Conservation (phyloP, 30 jellyfish, hydroid and myxozoan genomes). For the Aurelia coerulea region DNA sequence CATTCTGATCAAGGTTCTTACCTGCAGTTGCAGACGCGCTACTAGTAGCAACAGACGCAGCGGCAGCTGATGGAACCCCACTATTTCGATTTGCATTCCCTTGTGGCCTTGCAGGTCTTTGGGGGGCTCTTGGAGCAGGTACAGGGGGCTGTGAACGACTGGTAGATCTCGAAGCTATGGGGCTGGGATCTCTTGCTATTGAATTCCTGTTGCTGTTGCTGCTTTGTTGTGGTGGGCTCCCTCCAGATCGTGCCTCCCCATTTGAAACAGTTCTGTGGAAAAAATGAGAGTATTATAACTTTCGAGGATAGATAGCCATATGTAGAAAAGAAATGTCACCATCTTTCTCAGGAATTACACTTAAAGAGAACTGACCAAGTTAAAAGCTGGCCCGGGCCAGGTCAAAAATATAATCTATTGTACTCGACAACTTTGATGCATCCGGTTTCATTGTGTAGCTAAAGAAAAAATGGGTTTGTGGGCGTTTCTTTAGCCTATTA, state of each 20-base stretch:
- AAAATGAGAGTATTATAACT: not conserved
- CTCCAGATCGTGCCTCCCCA: slow-evolving; percentile 35
- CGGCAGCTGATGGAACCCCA: slow-evolving; percentile 19
- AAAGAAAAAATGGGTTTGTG: too few relatives aligned
- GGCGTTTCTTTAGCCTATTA: too few relatives aligned
- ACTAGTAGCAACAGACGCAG: slow-evolving; percentile 10
- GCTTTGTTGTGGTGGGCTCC: slow-evolving; percentile 24
- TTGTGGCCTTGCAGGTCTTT: slow-evolving; percentile 1
- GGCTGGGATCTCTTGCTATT: slow-evolving; percentile 10
- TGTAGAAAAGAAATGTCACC: too few relatives aligned
- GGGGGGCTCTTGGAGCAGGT: not conserved
- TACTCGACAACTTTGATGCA: too few relatives aligned
- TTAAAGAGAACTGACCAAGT: too few relatives aligned
- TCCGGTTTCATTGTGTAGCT: too few relatives aligned
- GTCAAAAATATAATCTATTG: too few relatives aligned
- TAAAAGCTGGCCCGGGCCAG: too few relatives aligned
- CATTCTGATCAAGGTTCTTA: too few relatives aligned
- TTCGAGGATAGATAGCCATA: too few relatives aligned
- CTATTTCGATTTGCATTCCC: not conserved
- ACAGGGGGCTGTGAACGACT: not conserved
- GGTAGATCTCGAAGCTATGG: slow-evolving; percentile 8
- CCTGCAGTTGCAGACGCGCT: too few relatives aligned
- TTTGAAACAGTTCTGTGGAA: slow-evolving; percentile 6
- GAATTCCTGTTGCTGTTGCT: slow-evolving; percentile 33
- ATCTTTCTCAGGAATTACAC: too few relatives aligned